phyloP scores from a whole-genome alignment of 2,797 vertebrate genomes.

The Arvicola amphibius region DNA sequence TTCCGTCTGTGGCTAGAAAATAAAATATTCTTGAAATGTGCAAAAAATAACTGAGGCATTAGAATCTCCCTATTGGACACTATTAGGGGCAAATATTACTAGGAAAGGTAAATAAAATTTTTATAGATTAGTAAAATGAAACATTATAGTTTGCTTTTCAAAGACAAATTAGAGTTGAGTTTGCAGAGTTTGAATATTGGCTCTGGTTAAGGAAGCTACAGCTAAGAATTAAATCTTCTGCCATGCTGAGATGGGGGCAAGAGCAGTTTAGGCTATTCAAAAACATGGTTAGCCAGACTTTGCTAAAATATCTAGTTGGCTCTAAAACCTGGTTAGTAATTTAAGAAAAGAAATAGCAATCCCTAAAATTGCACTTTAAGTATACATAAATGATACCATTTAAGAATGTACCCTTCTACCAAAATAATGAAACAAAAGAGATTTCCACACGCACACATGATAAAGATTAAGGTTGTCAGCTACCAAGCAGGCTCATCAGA shows the following conservation, averaged over 20 bases:
- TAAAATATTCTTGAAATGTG: not conserved
- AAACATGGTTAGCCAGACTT: not conserved
- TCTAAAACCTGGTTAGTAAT: not conserved
- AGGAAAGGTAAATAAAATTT: not conserved
- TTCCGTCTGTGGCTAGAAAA: not conserved
- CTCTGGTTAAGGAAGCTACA: not conserved
- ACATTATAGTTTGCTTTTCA: not conserved
- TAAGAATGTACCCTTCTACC: not conserved
- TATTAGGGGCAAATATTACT: not conserved
- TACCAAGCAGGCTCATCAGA: not conserved
- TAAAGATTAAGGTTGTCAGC: not conserved
- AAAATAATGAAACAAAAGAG: not conserved
- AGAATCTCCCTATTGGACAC: not conserved
- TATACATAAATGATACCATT: not conserved
- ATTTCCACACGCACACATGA: not conserved
- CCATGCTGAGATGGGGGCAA: not conserved
- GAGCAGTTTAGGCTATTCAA: not conserved
- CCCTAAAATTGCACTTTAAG: not conserved
- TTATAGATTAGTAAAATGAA: constrained; percentile 12
- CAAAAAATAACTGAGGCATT: not conserved
- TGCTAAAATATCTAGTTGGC: not conserved
- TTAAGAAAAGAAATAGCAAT: not conserved
- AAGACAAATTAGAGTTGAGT: not conserved
- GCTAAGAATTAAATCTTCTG: not conserved
- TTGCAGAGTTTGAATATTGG: not conserved